phyloP scores from a whole-genome alignment of 2,113 vertebrate genomes.

The Microcebus jonahi region DNA sequence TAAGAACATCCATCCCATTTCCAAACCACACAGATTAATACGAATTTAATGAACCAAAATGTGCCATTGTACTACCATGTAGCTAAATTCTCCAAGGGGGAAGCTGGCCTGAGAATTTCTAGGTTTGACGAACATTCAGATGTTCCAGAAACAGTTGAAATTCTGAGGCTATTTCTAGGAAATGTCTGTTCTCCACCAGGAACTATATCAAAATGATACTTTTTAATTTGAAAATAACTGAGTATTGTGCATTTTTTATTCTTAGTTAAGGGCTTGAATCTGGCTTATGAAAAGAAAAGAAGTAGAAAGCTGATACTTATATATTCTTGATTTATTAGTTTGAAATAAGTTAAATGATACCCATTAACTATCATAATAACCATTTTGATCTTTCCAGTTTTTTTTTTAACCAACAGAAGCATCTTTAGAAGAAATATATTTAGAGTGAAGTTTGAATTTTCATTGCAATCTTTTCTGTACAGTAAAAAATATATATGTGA shows the following conservation, averaged over 20 bases:
- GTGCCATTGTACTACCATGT: fast-evolving
- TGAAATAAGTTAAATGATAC: neutral
- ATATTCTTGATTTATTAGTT: neutral
- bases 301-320: neutral
- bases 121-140: neutral
- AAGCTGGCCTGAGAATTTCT: neutral
- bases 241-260: neutral
- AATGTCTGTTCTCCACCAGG: neutral
- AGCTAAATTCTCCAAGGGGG: neutral
- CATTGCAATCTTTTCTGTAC: neutral
- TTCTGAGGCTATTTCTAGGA: neutral
- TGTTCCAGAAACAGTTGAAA: neutral
- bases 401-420: neutral
- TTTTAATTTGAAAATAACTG: neutral
- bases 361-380: neutral
- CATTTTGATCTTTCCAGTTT: neutral
- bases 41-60: neutral
- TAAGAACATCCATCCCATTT: neutral
- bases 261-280: neutral
- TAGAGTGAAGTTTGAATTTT: neutral
- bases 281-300: neutral
- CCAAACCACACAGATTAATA: neutral
- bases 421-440: neutral
- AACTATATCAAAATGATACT: neutral
- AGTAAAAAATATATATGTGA: fast-evolving